phyloP scores from a whole-genome alignment of 2,888 invertebrate genomes.

The Phyto melanocephala region DNA sequence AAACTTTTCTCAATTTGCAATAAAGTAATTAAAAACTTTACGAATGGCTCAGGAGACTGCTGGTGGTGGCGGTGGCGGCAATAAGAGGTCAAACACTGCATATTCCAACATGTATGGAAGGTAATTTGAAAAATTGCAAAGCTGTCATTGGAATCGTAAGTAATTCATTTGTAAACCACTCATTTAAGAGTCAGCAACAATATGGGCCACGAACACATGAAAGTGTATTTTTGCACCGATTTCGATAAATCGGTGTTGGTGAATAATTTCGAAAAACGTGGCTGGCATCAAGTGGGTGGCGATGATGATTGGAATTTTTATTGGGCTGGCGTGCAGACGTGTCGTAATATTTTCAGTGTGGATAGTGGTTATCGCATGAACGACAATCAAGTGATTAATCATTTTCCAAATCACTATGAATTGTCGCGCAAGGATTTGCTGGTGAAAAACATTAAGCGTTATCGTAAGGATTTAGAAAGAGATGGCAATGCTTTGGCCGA shows the following conservation, averaged over 20 bases:
- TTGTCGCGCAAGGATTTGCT: conserved; percentile 96
- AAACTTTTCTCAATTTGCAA: conserved; percentile 5
- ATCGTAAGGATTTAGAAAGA: conserved; percentile 93
- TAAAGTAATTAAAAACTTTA: conserved; percentile 30
- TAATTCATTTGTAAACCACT: not conserved
- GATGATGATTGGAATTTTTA: conserved; percentile 98
- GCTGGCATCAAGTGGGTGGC: conserved; percentile 89
- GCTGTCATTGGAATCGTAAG: not conserved
- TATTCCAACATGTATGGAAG: conserved; percentile 65
- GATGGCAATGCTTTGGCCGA: conserved; percentile 93
- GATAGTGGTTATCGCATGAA: conserved; percentile 95
- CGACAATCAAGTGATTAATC: conserved; percentile 96
- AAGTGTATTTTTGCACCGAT: conserved; percentile 78
- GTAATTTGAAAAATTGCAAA: conserved; percentile 35
- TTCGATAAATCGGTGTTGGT: conserved; percentile 95
- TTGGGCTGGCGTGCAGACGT: conserved; percentile 96
- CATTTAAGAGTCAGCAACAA: conserved; percentile 61
- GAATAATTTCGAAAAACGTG: conserved; percentile 94
- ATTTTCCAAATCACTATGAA: conserved; percentile 97
- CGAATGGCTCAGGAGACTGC: conserved; percentile 54
- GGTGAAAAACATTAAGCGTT: conserved; percentile 96
- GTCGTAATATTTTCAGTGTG: conserved; percentile 92
- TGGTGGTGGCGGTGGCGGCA: conserved; percentile 29
- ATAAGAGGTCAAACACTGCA: conserved; percentile 48
- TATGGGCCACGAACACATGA: conserved; percentile 66